phyloP scores from a whole-genome alignment of 1,140 invertebrate species.

The Sarcophaga bullata region DNA sequence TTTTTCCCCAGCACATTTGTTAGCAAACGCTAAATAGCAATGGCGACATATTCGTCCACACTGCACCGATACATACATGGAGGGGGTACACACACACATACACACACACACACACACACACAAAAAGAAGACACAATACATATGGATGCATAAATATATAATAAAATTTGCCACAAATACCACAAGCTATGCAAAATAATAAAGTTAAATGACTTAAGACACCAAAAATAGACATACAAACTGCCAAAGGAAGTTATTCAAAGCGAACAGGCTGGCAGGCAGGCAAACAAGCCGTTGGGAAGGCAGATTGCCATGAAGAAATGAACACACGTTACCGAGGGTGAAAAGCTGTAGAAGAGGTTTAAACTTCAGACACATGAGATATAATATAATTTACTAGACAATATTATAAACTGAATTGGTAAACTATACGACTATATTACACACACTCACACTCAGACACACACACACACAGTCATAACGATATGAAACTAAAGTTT shows the following conservation, averaged over 20 bases:
- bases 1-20: too few relatives aligned
- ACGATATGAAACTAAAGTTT: neutral
- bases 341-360: neutral
- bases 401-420: too few relatives aligned
- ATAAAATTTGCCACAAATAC: constrained; percentile 35
- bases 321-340: too few relatives aligned
- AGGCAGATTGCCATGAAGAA: neutral
- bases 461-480: neutral
- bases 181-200: constrained; percentile 36
- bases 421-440: too few relatives aligned
- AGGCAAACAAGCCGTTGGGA: too few relatives aligned
- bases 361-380: neutral
- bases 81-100: too few relatives aligned
- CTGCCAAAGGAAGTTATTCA: neutral
- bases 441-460: neutral
- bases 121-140: neutral
- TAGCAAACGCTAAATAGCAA: too few relatives aligned
- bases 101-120: neutral
- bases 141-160: neutral
- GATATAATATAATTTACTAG: neutral
- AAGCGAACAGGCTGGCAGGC: neutral
- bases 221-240: constrained; percentile 26
- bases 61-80: too few relatives aligned
- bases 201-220: constrained; percentile 37
- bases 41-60: too few relatives aligned